Percentiles rank a stretch among this genome's conserved stretches.
phyloP scores from a whole-genome alignment of 1,140 invertebrate genomes.

The Aphelenchoides besseyi region DNA sequence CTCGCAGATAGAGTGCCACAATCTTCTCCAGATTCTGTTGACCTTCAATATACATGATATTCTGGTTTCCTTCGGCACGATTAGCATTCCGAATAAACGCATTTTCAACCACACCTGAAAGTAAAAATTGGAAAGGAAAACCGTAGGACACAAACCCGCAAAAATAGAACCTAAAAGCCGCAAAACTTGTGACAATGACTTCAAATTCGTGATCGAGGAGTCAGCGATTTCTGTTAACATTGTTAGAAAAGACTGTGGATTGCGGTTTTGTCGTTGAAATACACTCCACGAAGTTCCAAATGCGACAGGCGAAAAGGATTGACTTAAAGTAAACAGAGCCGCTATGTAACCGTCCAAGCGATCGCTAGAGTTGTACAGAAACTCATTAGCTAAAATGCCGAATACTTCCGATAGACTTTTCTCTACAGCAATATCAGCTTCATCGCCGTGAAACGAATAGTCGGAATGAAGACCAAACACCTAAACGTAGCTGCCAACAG shows the following conservation, averaged over 20 bases:
- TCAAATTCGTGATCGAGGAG: not conserved
- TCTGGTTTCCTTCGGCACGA: slow-evolving; percentile 5
- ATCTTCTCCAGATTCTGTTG: slow-evolving; percentile 7
- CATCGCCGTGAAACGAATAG: slow-evolving; percentile 14
- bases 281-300: not conserved
- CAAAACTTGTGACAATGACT: not conserved
- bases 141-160: not conserved
- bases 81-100: not conserved
- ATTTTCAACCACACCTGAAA: slow-evolving; percentile 16
- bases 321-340: not conserved
- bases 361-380: not conserved
- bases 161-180: not conserved
- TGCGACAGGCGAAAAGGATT: not conserved
- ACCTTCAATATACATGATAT: not conserved
- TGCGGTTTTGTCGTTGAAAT: not conserved
- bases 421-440: not conserved
- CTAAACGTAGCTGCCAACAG: no score
- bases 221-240: slow-evolving; percentile 10
- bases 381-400: not conserved
- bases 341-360: not conserved
- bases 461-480: slow-evolving; percentile 15
- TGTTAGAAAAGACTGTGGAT: not conserved
- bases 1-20: not conserved
- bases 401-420: not conserved
- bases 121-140: not conserved